A percentile compares a stretch with the other conserved stretches of the same genome.
Conservation (phyloP, 2,113 vertebrate genomes). For the Zapornia atra region DNA sequence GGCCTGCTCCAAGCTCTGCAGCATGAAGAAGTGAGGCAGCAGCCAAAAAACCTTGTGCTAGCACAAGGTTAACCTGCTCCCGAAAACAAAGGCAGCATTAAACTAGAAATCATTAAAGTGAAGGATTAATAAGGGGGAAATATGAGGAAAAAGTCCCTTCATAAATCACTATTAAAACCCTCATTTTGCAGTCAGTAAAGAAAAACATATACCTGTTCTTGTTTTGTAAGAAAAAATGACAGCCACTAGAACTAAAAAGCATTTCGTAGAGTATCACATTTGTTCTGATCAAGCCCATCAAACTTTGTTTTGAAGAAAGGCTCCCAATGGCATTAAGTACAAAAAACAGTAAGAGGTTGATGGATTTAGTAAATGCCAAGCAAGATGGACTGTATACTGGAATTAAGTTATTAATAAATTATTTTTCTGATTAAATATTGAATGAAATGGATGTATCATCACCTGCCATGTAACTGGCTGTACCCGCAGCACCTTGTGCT, state of each 20-base stretch:
- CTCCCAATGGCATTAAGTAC: not conserved
- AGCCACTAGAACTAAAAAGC: not conserved
- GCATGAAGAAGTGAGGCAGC: not conserved
- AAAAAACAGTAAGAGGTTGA: not conserved
- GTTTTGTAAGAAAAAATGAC: not conserved
- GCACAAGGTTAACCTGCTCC: not conserved
- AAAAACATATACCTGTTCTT: not conserved
- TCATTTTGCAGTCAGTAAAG: not conserved
- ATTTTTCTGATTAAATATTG: not conserved
- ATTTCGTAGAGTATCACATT: not conserved
- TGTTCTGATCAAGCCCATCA: not conserved
- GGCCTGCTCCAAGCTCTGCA: not conserved
- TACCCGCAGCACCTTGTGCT: not conserved
- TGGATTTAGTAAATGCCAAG: not conserved
- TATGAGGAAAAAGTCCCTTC: not conserved
- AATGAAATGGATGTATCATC: not conserved
- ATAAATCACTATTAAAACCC: not conserved
- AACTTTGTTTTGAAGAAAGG: not conserved
- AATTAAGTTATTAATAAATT: not conserved
- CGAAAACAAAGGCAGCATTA: rapidly evolving
- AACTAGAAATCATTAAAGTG: not conserved
- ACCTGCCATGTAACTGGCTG: not conserved
- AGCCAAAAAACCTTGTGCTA: rapidly evolving
- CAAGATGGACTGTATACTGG: not conserved
- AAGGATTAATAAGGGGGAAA: not conserved